phyloP scores from a whole-genome alignment of 2,797 vertebrate genomes.

The Acanthis flammea region DNA sequence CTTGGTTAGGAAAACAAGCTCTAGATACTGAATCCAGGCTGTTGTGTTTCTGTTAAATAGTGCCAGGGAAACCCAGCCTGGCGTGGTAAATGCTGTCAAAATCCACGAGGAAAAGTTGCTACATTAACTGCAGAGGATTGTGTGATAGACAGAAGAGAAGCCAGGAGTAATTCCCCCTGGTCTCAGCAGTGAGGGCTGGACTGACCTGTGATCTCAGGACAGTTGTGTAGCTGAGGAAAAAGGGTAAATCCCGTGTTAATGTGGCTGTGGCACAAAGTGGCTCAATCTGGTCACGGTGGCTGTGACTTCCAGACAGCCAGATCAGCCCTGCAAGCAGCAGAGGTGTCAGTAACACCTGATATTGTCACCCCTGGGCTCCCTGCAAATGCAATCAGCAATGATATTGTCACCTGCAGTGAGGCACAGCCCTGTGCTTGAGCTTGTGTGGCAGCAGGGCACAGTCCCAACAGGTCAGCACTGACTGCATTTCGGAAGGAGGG shows the following conservation, averaged over 20 bases:
- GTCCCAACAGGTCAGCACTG: constrained; percentile 4
- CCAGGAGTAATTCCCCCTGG: not conserved
- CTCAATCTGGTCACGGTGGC: not conserved
- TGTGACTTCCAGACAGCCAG: not conserved
- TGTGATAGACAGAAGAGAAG: not conserved
- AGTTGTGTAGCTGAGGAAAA: not conserved
- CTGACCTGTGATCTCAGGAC: not conserved
- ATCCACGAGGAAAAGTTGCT: not conserved
- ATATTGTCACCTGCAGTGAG: not conserved
- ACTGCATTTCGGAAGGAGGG: not conserved
- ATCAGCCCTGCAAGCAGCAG: not conserved
- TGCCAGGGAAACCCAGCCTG: not conserved
- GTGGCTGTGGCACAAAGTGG: not conserved
- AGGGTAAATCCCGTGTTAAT: not conserved
- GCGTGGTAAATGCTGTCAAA: not conserved
- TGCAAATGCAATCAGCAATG: not conserved
- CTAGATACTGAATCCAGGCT: not conserved
- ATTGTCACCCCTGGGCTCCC: not conserved
- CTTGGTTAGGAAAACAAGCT: not conserved
- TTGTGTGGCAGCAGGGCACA: not conserved
- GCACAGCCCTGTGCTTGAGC: not conserved
- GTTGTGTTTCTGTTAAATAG: not conserved
- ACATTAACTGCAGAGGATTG: not conserved
- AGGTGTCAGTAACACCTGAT: not conserved
- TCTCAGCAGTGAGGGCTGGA: not conserved